Evolutionary conservation across 2,888 invertebrate species (phyloP).

Genomic region (Atherix ibis): DNA sequence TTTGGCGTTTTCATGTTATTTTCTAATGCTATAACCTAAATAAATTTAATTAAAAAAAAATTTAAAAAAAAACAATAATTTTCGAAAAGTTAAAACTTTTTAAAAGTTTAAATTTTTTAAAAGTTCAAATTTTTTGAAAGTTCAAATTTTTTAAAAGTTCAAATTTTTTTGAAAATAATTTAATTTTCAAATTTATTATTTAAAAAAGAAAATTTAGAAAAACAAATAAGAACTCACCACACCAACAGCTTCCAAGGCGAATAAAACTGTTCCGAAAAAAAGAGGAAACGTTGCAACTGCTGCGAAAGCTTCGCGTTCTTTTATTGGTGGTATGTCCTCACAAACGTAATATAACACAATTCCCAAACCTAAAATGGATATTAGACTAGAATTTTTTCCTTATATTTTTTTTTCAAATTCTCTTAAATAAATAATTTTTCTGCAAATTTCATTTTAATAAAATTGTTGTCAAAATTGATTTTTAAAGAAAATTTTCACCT

Average conservation of each 20-base stretch:
- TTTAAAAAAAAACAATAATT: constrained; percentile 2
- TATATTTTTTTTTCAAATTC: no score
- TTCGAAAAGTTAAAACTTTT: neutral
- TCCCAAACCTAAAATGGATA: constrained; percentile 36
- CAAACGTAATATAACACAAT: constrained; percentile 60
- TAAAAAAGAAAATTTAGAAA: no score
- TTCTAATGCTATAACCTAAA: constrained; percentile 75
- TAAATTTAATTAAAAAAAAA: constrained; percentile 8
- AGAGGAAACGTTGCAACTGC: constrained; percentile 46
- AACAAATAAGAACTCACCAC: constrained; percentile 40
- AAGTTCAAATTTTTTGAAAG: no score
- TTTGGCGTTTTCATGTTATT: constrained; percentile 78
- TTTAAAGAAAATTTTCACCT: constrained; percentile 2
- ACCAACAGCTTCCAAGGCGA: constrained; percentile 71
- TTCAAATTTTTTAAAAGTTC: no score
- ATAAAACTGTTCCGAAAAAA: constrained; percentile 80
- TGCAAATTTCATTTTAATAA: neutral
- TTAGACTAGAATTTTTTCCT: no score
- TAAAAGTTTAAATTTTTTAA: no score
- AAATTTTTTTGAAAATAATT: no score
- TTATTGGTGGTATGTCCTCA: constrained; percentile 41
- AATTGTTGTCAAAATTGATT: neutral
- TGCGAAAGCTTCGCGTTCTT: constrained; percentile 35
- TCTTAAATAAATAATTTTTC: no score
- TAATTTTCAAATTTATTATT: no score